Conservation (phyloP, 2,113 vertebrate genomes). For the Hippocampus barbouri region DNA sequence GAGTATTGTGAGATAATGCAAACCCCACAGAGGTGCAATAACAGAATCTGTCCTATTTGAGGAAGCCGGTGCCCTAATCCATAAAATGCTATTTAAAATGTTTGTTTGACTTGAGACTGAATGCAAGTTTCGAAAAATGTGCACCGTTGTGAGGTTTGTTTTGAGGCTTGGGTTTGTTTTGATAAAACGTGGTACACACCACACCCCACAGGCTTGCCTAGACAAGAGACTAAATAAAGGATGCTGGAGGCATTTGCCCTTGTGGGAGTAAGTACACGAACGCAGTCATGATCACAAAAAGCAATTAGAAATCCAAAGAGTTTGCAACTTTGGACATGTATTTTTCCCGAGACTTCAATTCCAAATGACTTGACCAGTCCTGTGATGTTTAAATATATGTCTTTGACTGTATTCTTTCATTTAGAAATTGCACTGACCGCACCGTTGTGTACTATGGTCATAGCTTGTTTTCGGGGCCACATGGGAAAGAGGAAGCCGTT, state of each 20-base stretch:
- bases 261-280: not conserved
- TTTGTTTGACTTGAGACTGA: not conserved
- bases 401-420: no score
- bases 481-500: not conserved
- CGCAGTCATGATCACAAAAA: not conserved
- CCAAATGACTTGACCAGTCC: no score
- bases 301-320: no score
- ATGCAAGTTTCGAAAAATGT: conserved; percentile 5
- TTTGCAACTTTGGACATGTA: no score
- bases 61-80: no score
- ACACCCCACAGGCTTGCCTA: conserved; percentile 43
- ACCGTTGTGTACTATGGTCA: not conserved
- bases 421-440: not conserved
- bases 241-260: not conserved
- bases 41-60: no score
- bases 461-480: not conserved
- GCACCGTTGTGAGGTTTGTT: conserved; percentile 35
- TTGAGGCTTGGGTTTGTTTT: conserved; percentile 36
- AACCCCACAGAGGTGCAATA: no score
- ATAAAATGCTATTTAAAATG: not conserved
- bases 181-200: conserved; percentile 42
- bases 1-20: not conserved
- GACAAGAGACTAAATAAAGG: conserved; percentile 6
- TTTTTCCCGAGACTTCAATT: no score
- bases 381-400: no score